A percentile compares a stretch with the other conserved stretches of the same genome.
Evolutionary conservation across 2,888 invertebrate genomes (phyloP).

Genomic region (Nemotelus nigrinus): DNA sequence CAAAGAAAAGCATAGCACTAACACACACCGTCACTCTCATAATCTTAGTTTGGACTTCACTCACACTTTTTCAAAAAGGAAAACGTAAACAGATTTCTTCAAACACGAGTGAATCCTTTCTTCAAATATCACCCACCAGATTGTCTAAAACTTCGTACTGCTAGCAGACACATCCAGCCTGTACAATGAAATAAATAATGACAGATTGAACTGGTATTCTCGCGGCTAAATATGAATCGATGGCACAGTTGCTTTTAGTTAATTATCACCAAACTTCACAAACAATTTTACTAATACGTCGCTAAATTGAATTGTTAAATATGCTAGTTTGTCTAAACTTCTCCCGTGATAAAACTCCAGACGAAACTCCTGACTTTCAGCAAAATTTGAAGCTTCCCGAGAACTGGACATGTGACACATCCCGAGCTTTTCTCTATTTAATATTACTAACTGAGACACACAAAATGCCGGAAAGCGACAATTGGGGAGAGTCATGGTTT

Average conservation of each 20-base stretch:
- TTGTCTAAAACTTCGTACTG: background rate
- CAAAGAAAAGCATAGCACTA: no score
- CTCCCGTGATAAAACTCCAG: background rate
- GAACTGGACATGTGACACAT: conserved; percentile 22
- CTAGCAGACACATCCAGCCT: no score
- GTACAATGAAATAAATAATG: no score
- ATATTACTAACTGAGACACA: background rate
- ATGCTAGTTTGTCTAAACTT: conserved; percentile 1
- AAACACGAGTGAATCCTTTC: background rate
- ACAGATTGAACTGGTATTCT: no score
- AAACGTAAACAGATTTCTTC: no score
- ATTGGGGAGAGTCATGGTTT: background rate
- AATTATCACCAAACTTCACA: no score
- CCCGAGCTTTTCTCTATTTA: conserved; percentile 24
- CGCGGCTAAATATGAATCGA: no score
- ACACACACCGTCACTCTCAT: no score
- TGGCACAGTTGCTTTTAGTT: no score
- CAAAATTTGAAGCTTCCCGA: conserved; percentile 4
- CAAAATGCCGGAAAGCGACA: background rate
- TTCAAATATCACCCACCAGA: background rate
- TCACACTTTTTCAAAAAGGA: no score
- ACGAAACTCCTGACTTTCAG: background rate
- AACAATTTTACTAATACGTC: no score
- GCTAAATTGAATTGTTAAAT: background rate
- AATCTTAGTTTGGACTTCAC: no score